These are phyloP conservation scores for Xenops minutus DNA, from an alignment of 2,797 vertebrate species.

Conservation along the genomic window DNA sequence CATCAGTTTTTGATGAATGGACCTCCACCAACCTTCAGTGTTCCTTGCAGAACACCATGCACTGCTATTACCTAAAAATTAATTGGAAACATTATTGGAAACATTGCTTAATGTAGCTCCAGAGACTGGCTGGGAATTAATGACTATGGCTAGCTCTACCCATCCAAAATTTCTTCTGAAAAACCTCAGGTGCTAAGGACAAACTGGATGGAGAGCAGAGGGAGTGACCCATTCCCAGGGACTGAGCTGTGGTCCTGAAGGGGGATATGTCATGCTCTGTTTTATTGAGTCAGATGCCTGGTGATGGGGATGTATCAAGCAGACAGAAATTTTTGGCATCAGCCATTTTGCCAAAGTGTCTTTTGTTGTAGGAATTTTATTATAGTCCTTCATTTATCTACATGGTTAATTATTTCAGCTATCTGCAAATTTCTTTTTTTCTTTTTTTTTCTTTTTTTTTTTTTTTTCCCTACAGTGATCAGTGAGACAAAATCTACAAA, in stretches of 20 bases:
- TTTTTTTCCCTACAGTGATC: not conserved
- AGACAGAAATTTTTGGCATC: not conserved
- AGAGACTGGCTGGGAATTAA: not conserved
- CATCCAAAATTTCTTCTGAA: not conserved
- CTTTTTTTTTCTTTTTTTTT: too few species aligned
- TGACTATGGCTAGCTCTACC: not conserved
- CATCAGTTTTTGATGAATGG: conserved; percentile 30
- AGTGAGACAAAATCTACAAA: not conserved
- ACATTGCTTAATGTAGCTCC: conserved; percentile 3
- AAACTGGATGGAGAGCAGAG: not conserved
- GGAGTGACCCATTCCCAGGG: not conserved
- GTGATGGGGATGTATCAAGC: not conserved
- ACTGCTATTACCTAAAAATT: conserved; percentile 2
- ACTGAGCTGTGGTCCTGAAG: not conserved
- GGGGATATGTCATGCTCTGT: not conserved
- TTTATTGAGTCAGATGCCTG: not conserved
- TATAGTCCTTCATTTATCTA: not conserved
- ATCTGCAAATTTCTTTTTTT: not conserved
- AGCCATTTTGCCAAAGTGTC: not conserved
- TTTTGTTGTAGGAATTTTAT: not conserved
- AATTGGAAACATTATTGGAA: conserved; percentile 17
- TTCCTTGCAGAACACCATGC: not conserved
- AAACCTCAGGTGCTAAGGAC: not conserved
- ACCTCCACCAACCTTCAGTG: not conserved
- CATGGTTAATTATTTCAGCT: not conserved